Evolutionary conservation across 2,888 invertebrate genomes (phyloP), one percentile per base, ranked within the genome.

Genomic region (Lymantria dispar): DNA sequence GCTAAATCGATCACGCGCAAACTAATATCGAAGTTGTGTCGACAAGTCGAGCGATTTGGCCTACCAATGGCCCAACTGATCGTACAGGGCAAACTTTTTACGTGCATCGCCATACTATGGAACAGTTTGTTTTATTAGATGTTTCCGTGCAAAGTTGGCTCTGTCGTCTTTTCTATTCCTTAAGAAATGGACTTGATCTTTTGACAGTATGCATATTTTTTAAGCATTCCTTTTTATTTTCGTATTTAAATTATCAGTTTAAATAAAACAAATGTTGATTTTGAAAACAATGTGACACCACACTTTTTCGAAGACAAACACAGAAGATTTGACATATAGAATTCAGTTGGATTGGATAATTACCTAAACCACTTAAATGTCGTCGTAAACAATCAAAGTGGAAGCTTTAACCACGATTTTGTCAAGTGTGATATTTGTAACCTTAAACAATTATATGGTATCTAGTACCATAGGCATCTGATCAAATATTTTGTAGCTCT

Each of bases 1-100:
- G 86, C 78, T 77, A 78, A 83, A 90, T 89, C 89, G 88, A 89
- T 90, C 89, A 90, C 85, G 82, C 76, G 80, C 80, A 73, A 90
- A 90, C 87, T 89, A 90, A 89, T 90, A 88, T 87, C 83, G 75
- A 89, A 89, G 85, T 88, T 85, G 75, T 68, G 75, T 70, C 74
- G 72, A 78, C 76, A 76, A 76, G 76, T 76, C 72, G 76, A 47
- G 43, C 64, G 62, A 59, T 60, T 60, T 64, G 15, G 56, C 58
- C 69, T 64, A 75, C 71, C 64, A 60, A 57, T 69, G 67, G 65
- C 53, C 54, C 62, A 64, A 70, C 69, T 59, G 56, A 65, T 69
- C 56, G 58, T 58, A 57, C 55, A 59, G 57, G 50, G 54, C 54
- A 62, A 86, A 84, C 72, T 85, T 88, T 84, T 81, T 75, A 80